A percentile compares a stretch with the other conserved stretches of the same genome.
phyloP scores from a whole-genome alignment of 2,113 vertebrate species.

The Ia io region DNA sequence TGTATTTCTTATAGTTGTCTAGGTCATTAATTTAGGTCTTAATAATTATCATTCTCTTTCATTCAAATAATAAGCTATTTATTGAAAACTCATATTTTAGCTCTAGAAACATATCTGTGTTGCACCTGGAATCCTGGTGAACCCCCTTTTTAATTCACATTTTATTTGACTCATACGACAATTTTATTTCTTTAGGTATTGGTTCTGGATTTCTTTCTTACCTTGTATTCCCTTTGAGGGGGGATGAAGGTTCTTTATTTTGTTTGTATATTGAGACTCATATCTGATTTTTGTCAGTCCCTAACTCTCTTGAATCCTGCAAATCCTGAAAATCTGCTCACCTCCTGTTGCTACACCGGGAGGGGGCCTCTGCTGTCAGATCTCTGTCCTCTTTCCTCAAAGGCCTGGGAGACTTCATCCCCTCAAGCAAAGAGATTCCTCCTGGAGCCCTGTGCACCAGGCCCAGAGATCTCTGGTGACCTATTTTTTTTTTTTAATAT shows the following conservation, averaged over 20 bases:
- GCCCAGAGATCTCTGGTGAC: neutral
- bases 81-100: neutral
- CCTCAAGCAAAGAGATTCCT: neutral
- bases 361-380: neutral
- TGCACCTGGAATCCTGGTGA: neutral
- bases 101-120: neutral
- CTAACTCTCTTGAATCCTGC: neutral
- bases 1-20: neutral
- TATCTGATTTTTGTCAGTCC: neutral
- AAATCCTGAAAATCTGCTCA: neutral
- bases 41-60: neutral
- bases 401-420: fast-evolving
- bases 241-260: neutral
- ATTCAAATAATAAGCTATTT: neutral
- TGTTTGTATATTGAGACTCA: neutral
- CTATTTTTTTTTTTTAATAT: neutral
- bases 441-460: neutral
- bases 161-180: neutral
- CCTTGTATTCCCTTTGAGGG: neutral
- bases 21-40: neutral
- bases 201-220: neutral
- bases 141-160: neutral
- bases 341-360: neutral
- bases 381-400: neutral
- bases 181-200: neutral